Percentiles rank a stretch among this genome's conserved stretches.
phyloP scores from a whole-genome alignment of 2,797 vertebrate genomes.

The Hippopotamyrus pictus region DNA sequence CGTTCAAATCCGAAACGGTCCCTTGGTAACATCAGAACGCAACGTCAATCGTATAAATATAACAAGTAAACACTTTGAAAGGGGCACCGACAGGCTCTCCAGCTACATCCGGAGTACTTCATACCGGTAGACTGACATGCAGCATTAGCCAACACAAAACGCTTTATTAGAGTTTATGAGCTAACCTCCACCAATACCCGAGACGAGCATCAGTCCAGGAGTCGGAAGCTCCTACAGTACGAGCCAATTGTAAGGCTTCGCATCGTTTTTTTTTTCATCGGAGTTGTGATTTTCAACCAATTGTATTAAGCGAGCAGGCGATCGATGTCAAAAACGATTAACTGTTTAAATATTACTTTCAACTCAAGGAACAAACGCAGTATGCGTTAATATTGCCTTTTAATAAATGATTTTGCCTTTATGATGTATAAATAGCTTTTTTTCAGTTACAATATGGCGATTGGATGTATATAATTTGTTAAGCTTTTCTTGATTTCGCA shows the following conservation, averaged over 20 bases:
- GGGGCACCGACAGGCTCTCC: background rate
- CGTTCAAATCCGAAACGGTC: background rate
- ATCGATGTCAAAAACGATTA: background rate
- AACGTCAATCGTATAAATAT: background rate
- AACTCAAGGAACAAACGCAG: background rate
- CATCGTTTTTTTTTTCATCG: background rate
- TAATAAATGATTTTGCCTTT: background rate
- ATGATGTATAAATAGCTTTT: background rate
- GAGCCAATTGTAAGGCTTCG: background rate
- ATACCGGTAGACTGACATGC: slow-evolving; percentile 14
- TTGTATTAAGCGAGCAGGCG: background rate
- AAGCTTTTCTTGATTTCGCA: background rate
- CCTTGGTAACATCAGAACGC: slow-evolving; percentile 3
- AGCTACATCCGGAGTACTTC: slow-evolving; percentile 17
- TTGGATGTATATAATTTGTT: background rate
- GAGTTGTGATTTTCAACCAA: background rate
- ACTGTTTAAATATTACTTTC: background rate
- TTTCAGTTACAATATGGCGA: background rate
- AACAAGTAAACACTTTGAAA: background rate
- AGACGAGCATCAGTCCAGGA: background rate
- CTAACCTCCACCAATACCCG: background rate
- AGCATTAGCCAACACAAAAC: background rate
- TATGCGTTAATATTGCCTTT: background rate
- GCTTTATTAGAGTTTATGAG: background rate
- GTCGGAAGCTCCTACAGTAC: background rate